A percentile compares a stretch with the other conserved stretches of the same genome.
phyloP scores from a whole-genome alignment of 2,113 vertebrate species.

The Amphilophus citrinellus region DNA sequence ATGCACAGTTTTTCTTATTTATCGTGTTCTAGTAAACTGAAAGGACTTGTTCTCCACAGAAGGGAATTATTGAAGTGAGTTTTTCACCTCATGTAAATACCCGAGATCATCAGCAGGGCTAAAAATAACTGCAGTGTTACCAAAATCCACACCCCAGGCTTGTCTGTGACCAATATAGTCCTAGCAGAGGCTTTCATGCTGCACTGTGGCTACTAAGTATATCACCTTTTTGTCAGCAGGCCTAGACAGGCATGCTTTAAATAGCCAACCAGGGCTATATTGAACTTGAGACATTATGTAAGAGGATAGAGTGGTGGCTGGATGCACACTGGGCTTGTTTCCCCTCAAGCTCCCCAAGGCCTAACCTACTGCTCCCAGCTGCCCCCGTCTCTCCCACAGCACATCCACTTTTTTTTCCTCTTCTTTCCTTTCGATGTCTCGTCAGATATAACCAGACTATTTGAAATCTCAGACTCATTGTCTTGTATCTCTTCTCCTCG shows the following conservation, averaged over 20 bases:
- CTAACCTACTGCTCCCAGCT: conserved; percentile 60
- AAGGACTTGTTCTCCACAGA: conserved; percentile 19
- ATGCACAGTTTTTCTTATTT: background rate
- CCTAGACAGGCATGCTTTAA: conserved; percentile 77
- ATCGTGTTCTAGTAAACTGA: conserved; percentile 10
- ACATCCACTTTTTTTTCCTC: conserved; percentile 2
- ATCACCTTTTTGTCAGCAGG: conserved; percentile 85
- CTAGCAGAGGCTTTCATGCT: conserved; percentile 81
- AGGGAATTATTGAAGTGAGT: conserved; percentile 5
- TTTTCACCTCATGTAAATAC: conserved; percentile 60
- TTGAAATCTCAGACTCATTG: conserved; percentile 40
- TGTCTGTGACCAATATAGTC: conserved; percentile 81
- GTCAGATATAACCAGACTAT: conserved; percentile 36
- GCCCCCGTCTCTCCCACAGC: conserved; percentile 46
- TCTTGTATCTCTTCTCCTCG: conserved; percentile 11
- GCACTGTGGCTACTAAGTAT: conserved; percentile 78
- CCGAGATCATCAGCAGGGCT: conserved; percentile 71
- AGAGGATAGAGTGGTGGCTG: conserved; percentile 77
- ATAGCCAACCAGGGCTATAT: conserved; percentile 80
- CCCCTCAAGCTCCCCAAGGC: conserved; percentile 53
- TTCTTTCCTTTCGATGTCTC: conserved; percentile 5
- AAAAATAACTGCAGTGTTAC: conserved; percentile 79
- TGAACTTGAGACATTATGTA: conserved; percentile 84
- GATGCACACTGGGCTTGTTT: conserved; percentile 62
- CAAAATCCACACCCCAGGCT: conserved; percentile 79